These are phyloP conservation scores for Hypomecis punctinalis DNA, from an alignment of 2,888 invertebrate genomes.

Conservation along the genomic window DNA sequence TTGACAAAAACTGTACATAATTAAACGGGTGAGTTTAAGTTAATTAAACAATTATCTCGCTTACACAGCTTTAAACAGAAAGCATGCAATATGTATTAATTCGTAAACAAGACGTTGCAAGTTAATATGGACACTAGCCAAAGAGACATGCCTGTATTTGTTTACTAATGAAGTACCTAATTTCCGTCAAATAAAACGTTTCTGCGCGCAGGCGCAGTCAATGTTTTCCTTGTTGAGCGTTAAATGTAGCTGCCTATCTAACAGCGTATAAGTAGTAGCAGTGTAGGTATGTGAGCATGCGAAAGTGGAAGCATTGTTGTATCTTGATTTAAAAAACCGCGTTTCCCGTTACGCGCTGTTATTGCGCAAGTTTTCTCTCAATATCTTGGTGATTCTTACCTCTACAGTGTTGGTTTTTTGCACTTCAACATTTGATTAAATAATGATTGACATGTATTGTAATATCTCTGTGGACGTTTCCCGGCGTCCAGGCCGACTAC, in stretches of 20 bases:
- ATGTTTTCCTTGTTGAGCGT: conserved; percentile 17
- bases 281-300: conserved; percentile 34
- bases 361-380: conserved; percentile 29
- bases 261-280: background rate
- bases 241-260: conserved; percentile 6
- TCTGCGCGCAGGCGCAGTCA: conserved; percentile 2
- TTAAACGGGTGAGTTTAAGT: conserved; percentile 6
- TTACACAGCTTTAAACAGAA: background rate
- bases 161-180: background rate
- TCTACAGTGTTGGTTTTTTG: conserved; percentile 27
- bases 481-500: conserved; percentile 56
- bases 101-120: no score
- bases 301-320: conserved; percentile 48
- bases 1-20: no score
- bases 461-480: conserved; percentile 53
- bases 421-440: conserved; percentile 24
- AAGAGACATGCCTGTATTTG: background rate
- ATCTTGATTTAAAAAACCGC: conserved; percentile 43
- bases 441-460: conserved; percentile 35
- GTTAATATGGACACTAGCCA: no score
- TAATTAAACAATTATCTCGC: background rate
- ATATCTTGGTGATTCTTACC: conserved; percentile 35
- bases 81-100: background rate
- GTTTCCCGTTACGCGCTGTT: conserved; percentile 28
- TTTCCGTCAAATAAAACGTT: conserved; percentile 6